Base-by-base conservation (phyloP, 2,113 vertebrate species). In the Cygnus buccinator region DNA sequence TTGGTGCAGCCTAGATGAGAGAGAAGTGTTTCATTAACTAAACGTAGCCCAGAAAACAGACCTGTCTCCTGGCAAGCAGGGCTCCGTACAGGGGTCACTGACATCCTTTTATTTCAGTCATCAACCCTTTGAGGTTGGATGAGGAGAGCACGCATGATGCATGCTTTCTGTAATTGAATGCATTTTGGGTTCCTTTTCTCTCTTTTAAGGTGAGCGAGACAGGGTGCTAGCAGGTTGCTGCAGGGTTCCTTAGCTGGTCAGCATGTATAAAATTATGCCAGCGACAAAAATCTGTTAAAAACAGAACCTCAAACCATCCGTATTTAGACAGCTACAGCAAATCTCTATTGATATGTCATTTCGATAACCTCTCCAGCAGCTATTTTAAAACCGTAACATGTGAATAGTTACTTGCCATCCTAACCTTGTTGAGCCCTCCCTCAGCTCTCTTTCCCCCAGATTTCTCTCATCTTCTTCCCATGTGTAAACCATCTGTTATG, bases 401-500 rank as follows among this genome's bases (percentile, higher is more conserved):
- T 91, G 92, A 96, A 96, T 94, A 87, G 91, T 94, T 86, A 65
- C 78, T 96, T 96, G 91, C 93, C 89, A 87, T 94, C 55, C 86
- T 96, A 95, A 96, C 95, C 92, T 79, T 91, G 95, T 76, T 95
- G 94, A 96, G 89, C 84, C 89, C 92, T 95, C 71, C 84, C 76
- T 93, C 92, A 96, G 84, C 41, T 96, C 80, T 89, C 81, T 92
- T 87, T 96, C 80, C 92, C 74, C 92, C 96, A 90, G 94, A 95
- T 96, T 97, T 96, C 80, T 93, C 95, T 96, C 92, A 79, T 95
- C 73, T 94, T 92, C 86, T 94, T 78, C 81, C 83, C 96, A 96
- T 96, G 95, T 96, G 95, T 95, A 96, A 96, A 78, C 95, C 96
- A 95, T 96, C 96, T 97, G 95, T 94, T 96, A 96, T 95, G 94